A percentile compares a stretch with the other conserved stretches of the same genome.
These are phyloP conservation scores for Odontothrips loti DNA, from an alignment of 2,888 invertebrate genomes.

Conservation along the genomic window DNA sequence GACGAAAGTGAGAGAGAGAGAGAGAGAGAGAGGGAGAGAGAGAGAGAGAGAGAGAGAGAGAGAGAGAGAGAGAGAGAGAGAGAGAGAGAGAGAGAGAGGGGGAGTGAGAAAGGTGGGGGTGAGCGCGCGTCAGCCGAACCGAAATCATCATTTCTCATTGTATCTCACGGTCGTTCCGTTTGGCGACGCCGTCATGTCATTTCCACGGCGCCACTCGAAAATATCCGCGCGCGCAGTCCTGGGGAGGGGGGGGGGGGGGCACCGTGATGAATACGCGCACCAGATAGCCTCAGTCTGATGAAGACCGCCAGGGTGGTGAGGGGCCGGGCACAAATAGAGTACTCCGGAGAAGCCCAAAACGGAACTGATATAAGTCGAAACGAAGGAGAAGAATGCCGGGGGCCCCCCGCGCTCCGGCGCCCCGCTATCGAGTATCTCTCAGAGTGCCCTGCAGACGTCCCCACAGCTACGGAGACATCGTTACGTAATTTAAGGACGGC, in stretches of 20 bases:
- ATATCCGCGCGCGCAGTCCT: background rate
- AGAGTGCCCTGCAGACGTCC: too few relatives aligned
- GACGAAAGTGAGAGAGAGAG: background rate
- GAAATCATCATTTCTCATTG: constrained; percentile 18
- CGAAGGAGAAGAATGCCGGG: too few relatives aligned
- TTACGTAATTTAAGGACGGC: too few relatives aligned
- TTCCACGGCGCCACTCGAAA: constrained; percentile 6
- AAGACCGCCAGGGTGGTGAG: background rate
- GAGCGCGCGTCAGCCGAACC: background rate
- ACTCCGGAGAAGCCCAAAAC: too few relatives aligned
- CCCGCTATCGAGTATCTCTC: too few relatives aligned
- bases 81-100: background rate
- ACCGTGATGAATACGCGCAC: constrained; percentile 6
- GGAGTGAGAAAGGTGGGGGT: background rate
- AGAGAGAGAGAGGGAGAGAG: background rate
- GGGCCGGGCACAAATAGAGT: background rate
- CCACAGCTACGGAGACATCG: too few relatives aligned
- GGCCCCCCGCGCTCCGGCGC: too few relatives aligned
- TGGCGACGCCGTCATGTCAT: background rate
- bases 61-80: background rate
- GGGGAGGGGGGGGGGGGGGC: background rate
- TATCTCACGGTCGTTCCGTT: background rate
- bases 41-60: background rate
- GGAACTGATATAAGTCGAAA: too few relatives aligned
- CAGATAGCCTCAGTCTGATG: background rate